Percentiles rank a stretch among this genome's conserved stretches.
These are phyloP conservation scores for Drosophila sordidapex DNA, from an alignment of 2,888 invertebrate species.

Conservation along the genomic window DNA sequence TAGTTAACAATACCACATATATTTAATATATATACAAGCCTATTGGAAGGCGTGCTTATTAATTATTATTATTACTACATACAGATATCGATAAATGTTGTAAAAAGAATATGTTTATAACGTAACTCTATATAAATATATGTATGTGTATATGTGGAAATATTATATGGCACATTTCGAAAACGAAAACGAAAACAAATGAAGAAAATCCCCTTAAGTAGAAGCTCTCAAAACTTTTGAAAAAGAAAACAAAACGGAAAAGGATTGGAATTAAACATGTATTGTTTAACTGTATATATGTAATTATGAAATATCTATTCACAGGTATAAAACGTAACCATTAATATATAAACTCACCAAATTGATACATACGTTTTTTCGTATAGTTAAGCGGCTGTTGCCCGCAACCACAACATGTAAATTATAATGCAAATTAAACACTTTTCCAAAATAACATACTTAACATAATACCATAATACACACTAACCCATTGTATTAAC, in stretches of 20 bases:
- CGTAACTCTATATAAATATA: conserved; percentile 31
- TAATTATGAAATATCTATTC: conserved; percentile 55
- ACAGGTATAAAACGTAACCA: conserved; percentile 22
- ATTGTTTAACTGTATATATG: conserved; percentile 72
- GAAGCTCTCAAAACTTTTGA: conserved; percentile 31
- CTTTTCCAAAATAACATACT: conserved; percentile 51
- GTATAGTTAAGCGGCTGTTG: conserved; percentile 24
- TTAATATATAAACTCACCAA: conserved; percentile 16
- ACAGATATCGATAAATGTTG: conserved; percentile 66
- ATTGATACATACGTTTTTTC: conserved; percentile 31
- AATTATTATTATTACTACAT: conserved; percentile 15
- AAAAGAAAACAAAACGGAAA: background rate
- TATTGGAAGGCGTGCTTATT: conserved; percentile 27
- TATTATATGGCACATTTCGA: conserved; percentile 41
- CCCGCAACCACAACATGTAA: conserved; percentile 36
- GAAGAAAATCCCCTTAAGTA: conserved; percentile 31
- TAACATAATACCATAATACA: conserved; percentile 51
- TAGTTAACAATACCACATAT: conserved; percentile 51
- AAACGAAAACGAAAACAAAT: conserved; percentile 7
- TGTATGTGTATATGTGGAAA: conserved; percentile 34
- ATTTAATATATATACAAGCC: conserved; percentile 22
- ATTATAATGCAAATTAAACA: conserved; percentile 49
- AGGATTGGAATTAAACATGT: conserved; percentile 37
- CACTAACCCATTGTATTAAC: conserved; percentile 71
- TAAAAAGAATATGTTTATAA: conserved; percentile 55